These are phyloP conservation scores for Montipora cactus DNA, from an alignment of 64 coral and sea anemone species.

Conservation along the genomic window DNA sequence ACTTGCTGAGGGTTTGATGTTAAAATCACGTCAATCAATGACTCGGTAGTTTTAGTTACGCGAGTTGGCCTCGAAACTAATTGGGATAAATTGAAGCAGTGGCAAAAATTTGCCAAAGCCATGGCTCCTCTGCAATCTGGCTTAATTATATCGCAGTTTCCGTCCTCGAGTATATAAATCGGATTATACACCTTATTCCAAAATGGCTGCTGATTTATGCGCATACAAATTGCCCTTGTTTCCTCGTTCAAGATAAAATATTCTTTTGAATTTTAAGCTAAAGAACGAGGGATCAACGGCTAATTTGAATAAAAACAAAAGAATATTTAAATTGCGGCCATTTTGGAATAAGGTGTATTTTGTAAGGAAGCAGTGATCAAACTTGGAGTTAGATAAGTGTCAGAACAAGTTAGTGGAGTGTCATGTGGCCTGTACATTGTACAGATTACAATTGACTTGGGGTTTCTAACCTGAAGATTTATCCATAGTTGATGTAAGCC, in stretches of 20 bases:
- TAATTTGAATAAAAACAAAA: too few species aligned
- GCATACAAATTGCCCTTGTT: too few species aligned
- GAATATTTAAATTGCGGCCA: too few species aligned
- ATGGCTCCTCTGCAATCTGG: not conserved
- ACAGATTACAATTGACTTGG: not conserved
- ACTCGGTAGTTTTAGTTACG: not conserved
- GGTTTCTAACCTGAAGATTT: not conserved
- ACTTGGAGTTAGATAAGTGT: not conserved
- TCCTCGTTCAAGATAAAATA: too few species aligned
- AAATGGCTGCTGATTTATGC: too few species aligned
- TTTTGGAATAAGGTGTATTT: not conserved
- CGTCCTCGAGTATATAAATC: not conserved
- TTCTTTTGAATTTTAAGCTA: too few species aligned
- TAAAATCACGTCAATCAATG: not conserved
- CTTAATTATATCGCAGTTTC: not conserved
- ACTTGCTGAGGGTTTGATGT: not conserved
- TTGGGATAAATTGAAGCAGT: not conserved
- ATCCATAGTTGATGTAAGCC: not conserved
- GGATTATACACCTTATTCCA: not conserved
- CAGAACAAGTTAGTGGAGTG: not conserved
- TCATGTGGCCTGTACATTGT: not conserved
- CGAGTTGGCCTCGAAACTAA: not conserved
- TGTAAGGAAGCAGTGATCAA: not conserved
- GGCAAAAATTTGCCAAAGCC: not conserved
- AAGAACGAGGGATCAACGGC: too few species aligned